A percentile compares a stretch with the other conserved stretches of the same genome.
These are phyloP conservation scores for Clarias gariepinus DNA, from an alignment of 2,113 vertebrate species.

Conservation along the genomic window DNA sequence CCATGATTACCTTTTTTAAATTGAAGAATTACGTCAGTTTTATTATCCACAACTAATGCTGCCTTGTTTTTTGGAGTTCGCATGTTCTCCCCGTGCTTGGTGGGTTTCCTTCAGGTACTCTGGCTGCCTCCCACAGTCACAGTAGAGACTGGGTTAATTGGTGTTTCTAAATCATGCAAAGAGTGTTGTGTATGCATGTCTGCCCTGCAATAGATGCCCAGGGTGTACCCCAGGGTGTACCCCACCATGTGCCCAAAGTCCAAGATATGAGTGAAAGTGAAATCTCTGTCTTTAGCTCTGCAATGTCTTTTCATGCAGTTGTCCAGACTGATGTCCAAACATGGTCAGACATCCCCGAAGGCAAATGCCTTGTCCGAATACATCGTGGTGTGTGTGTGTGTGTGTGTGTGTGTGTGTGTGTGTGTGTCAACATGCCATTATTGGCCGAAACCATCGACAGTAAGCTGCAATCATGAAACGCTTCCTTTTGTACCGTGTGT, in stretches of 20 bases:
- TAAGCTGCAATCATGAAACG: not conserved
- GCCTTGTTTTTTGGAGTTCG: no score
- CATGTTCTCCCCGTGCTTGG: no score
- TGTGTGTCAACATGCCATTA: not conserved
- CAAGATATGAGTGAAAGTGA: not conserved
- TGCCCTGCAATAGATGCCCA: no score
- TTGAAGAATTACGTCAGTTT: not conserved
- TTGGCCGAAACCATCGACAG: not conserved
- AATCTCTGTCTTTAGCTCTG: not conserved
- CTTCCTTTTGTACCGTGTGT: not conserved
- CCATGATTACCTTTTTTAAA: not conserved
- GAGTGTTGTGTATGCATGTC: no score
- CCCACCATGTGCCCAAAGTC: no score
- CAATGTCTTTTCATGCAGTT: not conserved
- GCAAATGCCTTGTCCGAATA: not conserved
- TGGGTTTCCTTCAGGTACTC: no score
- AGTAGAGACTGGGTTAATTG: no score
- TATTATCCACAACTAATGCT: not conserved
- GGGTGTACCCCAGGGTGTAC: no score
- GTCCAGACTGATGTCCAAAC: not conserved
- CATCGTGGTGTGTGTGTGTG: not conserved
- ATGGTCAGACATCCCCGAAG: not conserved
- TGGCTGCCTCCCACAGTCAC: no score
- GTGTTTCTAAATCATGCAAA: no score
- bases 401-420: constrained; percentile 28